A percentile compares a stretch with the other conserved stretches of the same genome.
Evolutionary conservation across 2,888 invertebrate species (phyloP).

Genomic region (Herminia tarsipennalis): DNA sequence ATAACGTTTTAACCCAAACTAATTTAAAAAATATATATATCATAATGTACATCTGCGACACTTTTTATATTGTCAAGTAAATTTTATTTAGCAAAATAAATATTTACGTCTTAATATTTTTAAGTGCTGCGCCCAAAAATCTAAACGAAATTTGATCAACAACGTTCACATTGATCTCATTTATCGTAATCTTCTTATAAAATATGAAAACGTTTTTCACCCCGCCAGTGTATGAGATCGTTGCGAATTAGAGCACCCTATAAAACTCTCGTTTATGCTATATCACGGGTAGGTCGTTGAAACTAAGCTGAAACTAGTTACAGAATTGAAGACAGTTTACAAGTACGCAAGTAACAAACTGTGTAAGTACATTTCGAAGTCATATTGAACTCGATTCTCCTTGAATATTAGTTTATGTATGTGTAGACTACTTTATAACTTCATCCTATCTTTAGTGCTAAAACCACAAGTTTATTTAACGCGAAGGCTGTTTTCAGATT

Average conservation of each 20-base stretch:
- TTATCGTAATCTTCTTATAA: constrained; percentile 9
- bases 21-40: not conserved
- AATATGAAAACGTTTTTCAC: constrained; percentile 14
- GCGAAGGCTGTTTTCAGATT: too few relatives aligned
- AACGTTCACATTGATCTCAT: not conserved
- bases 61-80: too few relatives aligned
- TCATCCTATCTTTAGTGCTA: too few relatives aligned
- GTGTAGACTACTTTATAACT: too few relatives aligned
- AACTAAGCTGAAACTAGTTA: constrained; percentile 51
- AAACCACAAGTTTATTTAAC: too few relatives aligned
- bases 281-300: constrained; percentile 30
- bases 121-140: not conserved
- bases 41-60: too few relatives aligned
- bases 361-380: constrained; percentile 56
- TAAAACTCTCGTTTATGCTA: constrained; percentile 33
- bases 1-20: not conserved
- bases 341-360: constrained; percentile 50
- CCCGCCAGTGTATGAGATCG: too few relatives aligned
- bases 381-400: constrained; percentile 51
- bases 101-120: too few relatives aligned
- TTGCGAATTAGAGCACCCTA: constrained; percentile 22
- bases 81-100: too few relatives aligned
- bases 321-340: constrained; percentile 52
- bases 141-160: not conserved
- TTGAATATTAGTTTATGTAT: constrained; percentile 44